These are phyloP conservation scores for Nomada flava DNA, from an alignment of 2,888 invertebrate species.

Conservation along the genomic window DNA sequence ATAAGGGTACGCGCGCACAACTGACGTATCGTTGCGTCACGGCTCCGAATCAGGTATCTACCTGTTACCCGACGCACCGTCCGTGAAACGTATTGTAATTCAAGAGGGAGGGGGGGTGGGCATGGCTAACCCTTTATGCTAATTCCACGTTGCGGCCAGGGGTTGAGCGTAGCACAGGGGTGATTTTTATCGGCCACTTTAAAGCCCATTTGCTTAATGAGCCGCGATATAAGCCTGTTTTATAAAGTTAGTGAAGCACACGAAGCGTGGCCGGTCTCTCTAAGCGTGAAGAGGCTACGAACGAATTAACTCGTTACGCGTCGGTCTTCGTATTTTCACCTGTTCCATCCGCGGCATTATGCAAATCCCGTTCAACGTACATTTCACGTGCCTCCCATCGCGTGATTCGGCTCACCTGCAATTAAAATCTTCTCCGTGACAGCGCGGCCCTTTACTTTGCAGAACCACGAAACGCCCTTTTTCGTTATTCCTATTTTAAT, in stretches of 20 bases:
- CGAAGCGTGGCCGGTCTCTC: slow-evolving; percentile 37
- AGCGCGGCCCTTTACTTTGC: background rate
- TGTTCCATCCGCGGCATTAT: slow-evolving; percentile 23
- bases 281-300: slow-evolving; percentile 54
- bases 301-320: slow-evolving; percentile 54
- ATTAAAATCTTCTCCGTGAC: slow-evolving; percentile 4
- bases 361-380: slow-evolving; percentile 32
- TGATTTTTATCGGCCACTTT: slow-evolving; percentile 76
- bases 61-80: slow-evolving; percentile 63
- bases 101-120: slow-evolving; percentile 41
- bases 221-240: slow-evolving; percentile 66
- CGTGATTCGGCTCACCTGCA: slow-evolving; percentile 19
- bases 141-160: slow-evolving; percentile 56
- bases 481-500: background rate
- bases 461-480: background rate
- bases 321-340: slow-evolving; percentile 32
- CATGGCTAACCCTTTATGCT: slow-evolving; percentile 73
- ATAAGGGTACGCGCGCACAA: slow-evolving; percentile 8
- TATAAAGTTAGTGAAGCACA: slow-evolving; percentile 42
- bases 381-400: slow-evolving; percentile 17
- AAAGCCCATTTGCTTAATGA: slow-evolving; percentile 76
- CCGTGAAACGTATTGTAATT: slow-evolving; percentile 71
- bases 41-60: slow-evolving; percentile 56
- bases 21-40: slow-evolving; percentile 55
- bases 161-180: slow-evolving; percentile 56